Conservation (phyloP, 2,113 vertebrate species). For the Haemorhous mexicanus region DNA sequence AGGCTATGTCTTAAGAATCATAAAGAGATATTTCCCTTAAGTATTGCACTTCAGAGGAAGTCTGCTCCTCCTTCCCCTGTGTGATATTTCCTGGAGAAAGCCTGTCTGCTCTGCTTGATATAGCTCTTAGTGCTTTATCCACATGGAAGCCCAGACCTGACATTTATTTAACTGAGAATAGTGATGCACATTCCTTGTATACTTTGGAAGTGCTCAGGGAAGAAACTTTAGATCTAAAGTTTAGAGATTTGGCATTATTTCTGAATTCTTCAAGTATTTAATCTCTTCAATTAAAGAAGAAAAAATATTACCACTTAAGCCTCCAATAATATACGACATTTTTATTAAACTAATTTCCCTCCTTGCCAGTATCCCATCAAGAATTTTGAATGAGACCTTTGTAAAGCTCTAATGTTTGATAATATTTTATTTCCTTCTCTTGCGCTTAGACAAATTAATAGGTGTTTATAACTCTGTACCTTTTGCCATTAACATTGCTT, state of each 20-base stretch:
- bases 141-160: neutral
- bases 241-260: neutral
- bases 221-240: neutral
- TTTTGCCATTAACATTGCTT: neutral
- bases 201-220: neutral
- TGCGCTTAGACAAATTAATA: neutral
- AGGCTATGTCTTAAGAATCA: neutral
- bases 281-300: neutral
- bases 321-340: neutral
- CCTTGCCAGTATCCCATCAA: neutral
- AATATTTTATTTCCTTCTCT: neutral
- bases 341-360: neutral
- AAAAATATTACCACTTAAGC: neutral
- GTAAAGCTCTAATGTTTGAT: neutral
- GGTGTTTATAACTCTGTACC: neutral
- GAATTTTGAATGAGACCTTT: neutral
- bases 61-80: neutral
- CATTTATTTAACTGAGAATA: neutral
- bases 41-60: neutral
- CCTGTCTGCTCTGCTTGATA: neutral
- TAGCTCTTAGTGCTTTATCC: neutral
- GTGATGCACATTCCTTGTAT: neutral
- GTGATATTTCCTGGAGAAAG: neutral
- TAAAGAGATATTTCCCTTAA: neutral
- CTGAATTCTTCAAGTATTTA: neutral